Base-by-base conservation (phyloP, 2,888 invertebrate species). In the Ptychoptera albimana region DNA sequence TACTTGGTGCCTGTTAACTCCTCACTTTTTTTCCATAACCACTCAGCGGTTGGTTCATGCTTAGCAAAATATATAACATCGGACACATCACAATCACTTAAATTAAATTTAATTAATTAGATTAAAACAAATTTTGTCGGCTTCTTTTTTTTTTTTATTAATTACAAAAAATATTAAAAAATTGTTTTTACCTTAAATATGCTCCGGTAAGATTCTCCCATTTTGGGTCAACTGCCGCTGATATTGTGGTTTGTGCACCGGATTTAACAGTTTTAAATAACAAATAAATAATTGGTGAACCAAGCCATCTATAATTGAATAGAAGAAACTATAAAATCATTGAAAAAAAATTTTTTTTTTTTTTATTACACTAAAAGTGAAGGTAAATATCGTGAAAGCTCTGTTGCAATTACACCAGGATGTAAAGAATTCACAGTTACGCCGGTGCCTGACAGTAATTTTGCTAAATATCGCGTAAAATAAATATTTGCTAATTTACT, bases 351-450 rank as follows among this genome's bases (percentile, higher is more conserved):
- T 7, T 40, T 13, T 32, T 7, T 34, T 42, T 14, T 11, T 14
- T 34, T 10, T 15, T 2, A 58, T 57, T 31, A 51, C 54, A 1
- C 56, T 31, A 14, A 50, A 47, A 73, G 73, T 52, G 77, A 69
- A 13, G 71, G 66, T 76, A 87, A 75, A 63, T 91, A 79, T 2
- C 88, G 73, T 16, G 74, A 75, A 36, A 89, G 70, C 50, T 79
- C 72, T 0, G 91, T 86, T 60, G 80, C 78, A 0, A 84, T 79
- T 46, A 86, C 69, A 2, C 92, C 91, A 0, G 93, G 93, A 71
- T 92, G 84, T 14, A 88, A 73, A 0, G 81, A 76, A 57, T 85
- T 79, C 12, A 80, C 87, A 0, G 84, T 80, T 1, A 93, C 82
- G 11, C 76, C 75, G 1, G 76, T 74, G 52, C 60, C 80, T 70